Evolutionary conservation across 35 echinoderm and acorn worm genomes (phyloP).

Genomic region (Apostichopus parvimensis): DNA sequence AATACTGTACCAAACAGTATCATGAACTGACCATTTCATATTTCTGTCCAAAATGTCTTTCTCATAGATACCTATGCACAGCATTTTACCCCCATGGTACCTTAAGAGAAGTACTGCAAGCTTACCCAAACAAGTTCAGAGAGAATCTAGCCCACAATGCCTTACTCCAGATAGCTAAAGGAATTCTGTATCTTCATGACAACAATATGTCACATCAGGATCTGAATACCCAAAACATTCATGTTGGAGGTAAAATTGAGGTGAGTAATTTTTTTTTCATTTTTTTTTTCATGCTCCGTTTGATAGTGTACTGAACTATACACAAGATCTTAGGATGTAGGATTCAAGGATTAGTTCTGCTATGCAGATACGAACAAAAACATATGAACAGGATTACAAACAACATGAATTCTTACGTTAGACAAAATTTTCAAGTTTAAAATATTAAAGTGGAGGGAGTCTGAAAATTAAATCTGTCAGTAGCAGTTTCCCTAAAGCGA

Average conservation of each 20-base stretch:
- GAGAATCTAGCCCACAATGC: slow-evolving; percentile 67
- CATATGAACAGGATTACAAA: too few relatives aligned
- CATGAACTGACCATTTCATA: too few relatives aligned
- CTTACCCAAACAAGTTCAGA: slow-evolving; percentile 57
- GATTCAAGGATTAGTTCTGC: too few relatives aligned
- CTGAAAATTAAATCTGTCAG: too few relatives aligned
- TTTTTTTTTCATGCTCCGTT: neutral
- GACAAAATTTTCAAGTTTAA: too few relatives aligned
- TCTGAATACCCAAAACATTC: slow-evolving; percentile 69
- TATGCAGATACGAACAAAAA: too few relatives aligned
- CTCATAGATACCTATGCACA: slow-evolving; percentile 74
- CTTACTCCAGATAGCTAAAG: slow-evolving; percentile 64
- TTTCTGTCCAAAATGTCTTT: too few relatives aligned
- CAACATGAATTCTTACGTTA: too few relatives aligned
- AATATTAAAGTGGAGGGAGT: too few relatives aligned
- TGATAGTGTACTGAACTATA: neutral
- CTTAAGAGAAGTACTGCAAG: slow-evolving; percentile 67
- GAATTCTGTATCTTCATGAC: slow-evolving; percentile 75
- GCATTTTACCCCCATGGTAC: slow-evolving; percentile 83
- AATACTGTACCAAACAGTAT: neutral
- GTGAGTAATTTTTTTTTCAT: slow-evolving; percentile 28
- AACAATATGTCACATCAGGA: slow-evolving; percentile 73
- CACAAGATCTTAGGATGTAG: too few relatives aligned
- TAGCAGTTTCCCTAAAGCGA: too few relatives aligned
- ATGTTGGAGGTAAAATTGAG: slow-evolving; percentile 77